Evolutionary conservation across 2,113 vertebrate species (phyloP), one percentile per base, ranked within the genome.

Genomic region (Ceratotherium simum): DNA sequence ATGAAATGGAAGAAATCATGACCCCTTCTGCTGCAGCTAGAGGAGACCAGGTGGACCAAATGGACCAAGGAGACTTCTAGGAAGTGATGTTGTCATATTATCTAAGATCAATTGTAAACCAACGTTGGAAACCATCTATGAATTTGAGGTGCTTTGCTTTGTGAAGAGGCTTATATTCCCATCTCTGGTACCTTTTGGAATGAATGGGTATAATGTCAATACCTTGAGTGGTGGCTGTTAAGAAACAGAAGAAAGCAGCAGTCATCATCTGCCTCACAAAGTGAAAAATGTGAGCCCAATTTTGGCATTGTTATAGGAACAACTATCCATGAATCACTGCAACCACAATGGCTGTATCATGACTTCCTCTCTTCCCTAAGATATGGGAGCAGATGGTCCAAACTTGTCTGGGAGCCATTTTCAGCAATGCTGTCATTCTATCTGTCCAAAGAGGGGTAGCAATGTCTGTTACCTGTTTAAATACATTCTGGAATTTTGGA

Each of bases 81-180:
- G 21, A 65, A 51, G 42, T 51, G 65, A 80, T 46, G 46, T 67
- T 80, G 67, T 90, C 78, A 51, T 91, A 51, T 17, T 94, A 13
- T 81, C 87, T 62, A 48, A 78, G 33, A 90, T 62, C 64, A 67
- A 21, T 60, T 92, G 73, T 29, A 73, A 31, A 75, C n/a, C 48
- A 83, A 46, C 0, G 1, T 2, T n/a, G 51, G 29, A 54, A 23
- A 25, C 11, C 9, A 6, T 39, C 39, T 42, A 62, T 11, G 60
- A 90, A 62, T 65, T 48, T 72, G 89, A 90, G 14, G 46, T 92
- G 75, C 62, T 67, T 91, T 79, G 39, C 84, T 86, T 92, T 87
- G 25, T 56, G 36, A 94, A 90, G 31, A 96, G 31, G 58, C 14
- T 83, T 92, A 27, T 67, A 60, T 21, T n/a, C 16, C 42, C 91